These are phyloP conservation scores for Trogon melanurus DNA, from an alignment of 2,113 vertebrate species.

Conservation along the genomic window DNA sequence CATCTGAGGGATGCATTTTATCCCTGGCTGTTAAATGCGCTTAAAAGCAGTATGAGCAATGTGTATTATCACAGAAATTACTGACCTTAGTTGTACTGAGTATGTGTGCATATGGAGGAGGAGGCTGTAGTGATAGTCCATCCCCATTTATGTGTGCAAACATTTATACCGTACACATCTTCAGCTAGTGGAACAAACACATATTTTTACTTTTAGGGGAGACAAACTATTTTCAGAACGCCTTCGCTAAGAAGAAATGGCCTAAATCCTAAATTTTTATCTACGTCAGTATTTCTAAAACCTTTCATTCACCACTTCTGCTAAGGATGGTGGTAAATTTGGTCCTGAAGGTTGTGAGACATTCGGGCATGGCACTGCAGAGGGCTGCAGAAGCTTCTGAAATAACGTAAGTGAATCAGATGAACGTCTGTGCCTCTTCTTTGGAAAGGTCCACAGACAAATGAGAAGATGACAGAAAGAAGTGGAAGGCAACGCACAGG, in stretches of 20 bases:
- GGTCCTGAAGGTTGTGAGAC: neutral
- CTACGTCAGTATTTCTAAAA: neutral
- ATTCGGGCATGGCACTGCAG: neutral
- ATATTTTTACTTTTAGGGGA: neutral
- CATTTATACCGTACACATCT: conserved; percentile 37
- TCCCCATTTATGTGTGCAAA: conserved; percentile 18
- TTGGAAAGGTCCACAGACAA: neutral
- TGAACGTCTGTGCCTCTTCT: neutral
- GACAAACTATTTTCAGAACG: neutral
- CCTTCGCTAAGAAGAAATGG: neutral
- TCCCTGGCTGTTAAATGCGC: conserved; percentile 11
- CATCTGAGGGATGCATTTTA: conserved; percentile 28
- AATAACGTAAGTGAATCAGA: neutral
- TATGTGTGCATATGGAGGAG: conserved; percentile 24
- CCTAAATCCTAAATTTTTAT: neutral
- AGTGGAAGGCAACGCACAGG: neutral
- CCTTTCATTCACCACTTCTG: neutral
- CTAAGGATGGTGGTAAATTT: neutral
- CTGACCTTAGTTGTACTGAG: neutral
- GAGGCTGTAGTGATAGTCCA: conserved; percentile 26
- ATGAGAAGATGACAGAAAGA: neutral
- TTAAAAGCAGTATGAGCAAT: conserved; percentile 41
- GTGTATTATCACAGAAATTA: conserved; percentile 19
- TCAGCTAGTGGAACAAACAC: neutral
- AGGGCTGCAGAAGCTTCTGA: neutral